Conservation (phyloP, 2,888 invertebrate species). For the Drosophila phalerata region DNA sequence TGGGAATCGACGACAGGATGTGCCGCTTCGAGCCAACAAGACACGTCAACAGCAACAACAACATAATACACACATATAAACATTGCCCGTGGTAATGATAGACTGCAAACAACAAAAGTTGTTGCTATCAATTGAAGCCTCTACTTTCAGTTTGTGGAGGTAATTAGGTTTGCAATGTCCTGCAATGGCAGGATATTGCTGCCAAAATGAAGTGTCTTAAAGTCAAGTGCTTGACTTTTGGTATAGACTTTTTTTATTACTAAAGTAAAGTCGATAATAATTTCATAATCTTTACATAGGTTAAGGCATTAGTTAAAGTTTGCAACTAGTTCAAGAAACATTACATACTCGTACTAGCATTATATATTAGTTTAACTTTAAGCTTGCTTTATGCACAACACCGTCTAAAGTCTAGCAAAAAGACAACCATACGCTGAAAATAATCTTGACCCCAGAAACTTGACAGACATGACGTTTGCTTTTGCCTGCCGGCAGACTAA, state of each 20-base stretch:
- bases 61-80: conserved; percentile 17
- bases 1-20: conserved; percentile 62
- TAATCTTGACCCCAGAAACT: conserved; percentile 41
- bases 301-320: background rate
- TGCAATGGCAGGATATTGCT: conserved; percentile 64
- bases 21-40: conserved; percentile 58
- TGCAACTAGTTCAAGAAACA: background rate
- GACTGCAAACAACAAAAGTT: conserved; percentile 48
- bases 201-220: conserved; percentile 31
- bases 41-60: conserved; percentile 51
- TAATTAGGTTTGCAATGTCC: conserved; percentile 54
- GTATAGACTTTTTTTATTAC: background rate
- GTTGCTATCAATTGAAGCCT: conserved; percentile 47
- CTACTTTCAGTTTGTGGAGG: conserved; percentile 21
- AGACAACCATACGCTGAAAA: conserved; percentile 35
- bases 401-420: conserved; percentile 35
- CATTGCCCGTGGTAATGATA: conserved; percentile 40
- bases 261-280: conserved; percentile 9
- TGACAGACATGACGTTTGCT: conserved; percentile 50
- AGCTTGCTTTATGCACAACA: conserved; percentile 35
- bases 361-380: background rate
- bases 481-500: conserved; percentile 40
- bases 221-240: conserved; percentile 1
- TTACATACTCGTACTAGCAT: background rate
- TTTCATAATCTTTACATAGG: conserved; percentile 21